Percentiles rank a stretch among this genome's conserved stretches.
Conservation (phyloP, 2,888 invertebrate genomes). For the Heliconius ismenius region DNA sequence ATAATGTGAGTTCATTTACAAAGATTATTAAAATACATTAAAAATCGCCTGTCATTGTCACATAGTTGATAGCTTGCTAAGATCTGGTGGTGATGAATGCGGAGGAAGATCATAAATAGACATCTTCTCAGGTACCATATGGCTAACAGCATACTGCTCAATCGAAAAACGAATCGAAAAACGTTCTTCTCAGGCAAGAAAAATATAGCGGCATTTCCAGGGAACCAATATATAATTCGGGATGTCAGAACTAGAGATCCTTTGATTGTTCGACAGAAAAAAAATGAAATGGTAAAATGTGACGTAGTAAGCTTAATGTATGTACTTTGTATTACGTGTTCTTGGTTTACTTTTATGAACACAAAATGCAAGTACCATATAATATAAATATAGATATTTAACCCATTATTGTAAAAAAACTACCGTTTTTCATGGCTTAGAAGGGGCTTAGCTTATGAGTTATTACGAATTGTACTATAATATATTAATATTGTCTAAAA, state of each 20-base stretch:
- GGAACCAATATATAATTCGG: not conserved
- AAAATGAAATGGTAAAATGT: not conserved
- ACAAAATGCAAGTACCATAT: no score
- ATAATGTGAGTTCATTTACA: conserved; percentile 13
- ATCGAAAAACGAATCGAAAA: no score
- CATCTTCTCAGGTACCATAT: not conserved
- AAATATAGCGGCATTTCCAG: not conserved
- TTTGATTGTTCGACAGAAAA: not conserved
- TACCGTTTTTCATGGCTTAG: no score
- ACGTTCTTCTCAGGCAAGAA: not conserved
- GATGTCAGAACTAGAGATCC: not conserved
- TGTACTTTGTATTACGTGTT: no score
- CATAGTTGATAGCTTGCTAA: not conserved
- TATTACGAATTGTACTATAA: no score
- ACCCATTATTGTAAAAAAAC: no score
- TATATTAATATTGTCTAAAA: no score
- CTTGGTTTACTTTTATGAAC: no score
- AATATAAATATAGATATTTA: no score
- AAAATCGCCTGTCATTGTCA: not conserved
- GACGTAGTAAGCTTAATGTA: not conserved
- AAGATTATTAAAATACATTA: conserved; percentile 13
- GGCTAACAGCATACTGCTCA: no score
- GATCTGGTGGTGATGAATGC: not conserved
- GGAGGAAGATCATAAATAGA: not conserved
- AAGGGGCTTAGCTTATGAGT: no score